Conservation (phyloP, 1,140 invertebrate genomes). For the Lordiphosa stackelbergi region DNA sequence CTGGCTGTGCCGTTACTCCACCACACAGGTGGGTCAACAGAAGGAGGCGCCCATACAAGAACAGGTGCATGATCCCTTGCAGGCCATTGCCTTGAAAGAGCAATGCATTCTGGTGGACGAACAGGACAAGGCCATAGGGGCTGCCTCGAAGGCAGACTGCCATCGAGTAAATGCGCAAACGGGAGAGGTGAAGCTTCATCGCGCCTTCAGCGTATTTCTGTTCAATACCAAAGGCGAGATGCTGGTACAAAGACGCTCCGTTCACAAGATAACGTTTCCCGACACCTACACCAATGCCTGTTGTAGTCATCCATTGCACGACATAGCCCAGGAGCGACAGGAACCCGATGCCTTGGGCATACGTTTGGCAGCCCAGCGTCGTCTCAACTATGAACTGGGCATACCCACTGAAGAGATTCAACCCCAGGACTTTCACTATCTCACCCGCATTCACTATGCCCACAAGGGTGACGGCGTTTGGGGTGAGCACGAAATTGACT, state of each 20-base stretch:
- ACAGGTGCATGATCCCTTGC: constrained; percentile 50
- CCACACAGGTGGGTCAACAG: constrained; percentile 25
- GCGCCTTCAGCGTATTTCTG: constrained; percentile 98
- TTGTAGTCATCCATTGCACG: constrained; percentile 96
- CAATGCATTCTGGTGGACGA: constrained; percentile 92
- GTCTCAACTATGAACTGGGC: constrained; percentile 92
- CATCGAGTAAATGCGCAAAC: constrained; percentile 85
- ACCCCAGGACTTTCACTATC: constrained; percentile 85
- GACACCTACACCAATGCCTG: constrained; percentile 95
- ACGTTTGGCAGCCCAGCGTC: constrained; percentile 89
- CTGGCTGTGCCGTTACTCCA: constrained; percentile 38
- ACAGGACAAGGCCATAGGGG: constrained; percentile 89
- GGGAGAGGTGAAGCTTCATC: constrained; percentile 86
- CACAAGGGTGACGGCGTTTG: constrained; percentile 86
- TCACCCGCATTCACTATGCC: constrained; percentile 94
- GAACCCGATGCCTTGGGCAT: constrained; percentile 87
- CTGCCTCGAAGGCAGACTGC: constrained; percentile 92
- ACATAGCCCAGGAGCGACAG: constrained; percentile 85
- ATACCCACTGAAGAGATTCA: constrained; percentile 81
- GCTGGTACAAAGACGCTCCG: constrained; percentile 92
- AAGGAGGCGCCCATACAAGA: constrained; percentile 16
- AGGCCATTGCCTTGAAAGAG: constrained; percentile 64
- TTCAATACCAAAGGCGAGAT: constrained; percentile 92
- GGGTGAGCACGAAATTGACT: constrained; percentile 98
- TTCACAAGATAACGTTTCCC: constrained; percentile 92